These are phyloP conservation scores for Maconellicoccus hirsutus DNA, from an alignment of 1,140 invertebrate species.

Conservation along the genomic window DNA sequence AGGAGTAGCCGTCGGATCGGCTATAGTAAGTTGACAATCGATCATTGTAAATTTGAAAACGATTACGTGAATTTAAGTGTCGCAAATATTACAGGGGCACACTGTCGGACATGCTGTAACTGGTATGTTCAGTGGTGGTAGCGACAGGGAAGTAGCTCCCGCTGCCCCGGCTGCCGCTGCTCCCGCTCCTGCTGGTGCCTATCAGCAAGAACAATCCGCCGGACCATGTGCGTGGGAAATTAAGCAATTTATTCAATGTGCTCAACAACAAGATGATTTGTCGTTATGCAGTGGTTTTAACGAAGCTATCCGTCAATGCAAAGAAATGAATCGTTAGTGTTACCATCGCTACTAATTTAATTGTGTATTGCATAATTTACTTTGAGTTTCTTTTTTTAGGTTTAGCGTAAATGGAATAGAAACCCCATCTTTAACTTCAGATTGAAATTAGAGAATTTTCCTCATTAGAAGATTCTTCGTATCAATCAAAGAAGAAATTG, in stretches of 20 bases:
- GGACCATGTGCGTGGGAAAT: slow-evolving; percentile 75
- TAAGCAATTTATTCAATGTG: slow-evolving; percentile 78
- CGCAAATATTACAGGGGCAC: slow-evolving; percentile 58
- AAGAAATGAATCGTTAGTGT: slow-evolving; percentile 41
- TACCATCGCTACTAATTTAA: neutral
- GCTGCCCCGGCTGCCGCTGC: slow-evolving; percentile 33
- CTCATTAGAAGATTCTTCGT: neutral
- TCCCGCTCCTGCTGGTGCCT: slow-evolving; percentile 35
- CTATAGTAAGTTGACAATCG: slow-evolving; percentile 46
- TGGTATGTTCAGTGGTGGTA: slow-evolving; percentile 65
- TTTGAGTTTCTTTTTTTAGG: neutral
- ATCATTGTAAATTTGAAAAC: neutral
- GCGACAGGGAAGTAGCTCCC: slow-evolving; percentile 35
- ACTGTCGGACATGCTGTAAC: slow-evolving; percentile 72
- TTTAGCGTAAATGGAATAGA: neutral
- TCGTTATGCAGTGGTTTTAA: slow-evolving; percentile 84
- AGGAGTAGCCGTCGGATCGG: slow-evolving; percentile 76
- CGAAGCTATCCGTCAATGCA: slow-evolving; percentile 84
- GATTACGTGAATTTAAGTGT: neutral
- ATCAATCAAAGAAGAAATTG: neutral
- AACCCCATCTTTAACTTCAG: neutral
- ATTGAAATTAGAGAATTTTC: neutral
- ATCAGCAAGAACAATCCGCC: slow-evolving; percentile 34
- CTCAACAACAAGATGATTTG: slow-evolving; percentile 69
- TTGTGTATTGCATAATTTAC: neutral